These are phyloP conservation scores for Protodeltote pygarga DNA, from an alignment of 2,888 invertebrate species.

Conservation along the genomic window DNA sequence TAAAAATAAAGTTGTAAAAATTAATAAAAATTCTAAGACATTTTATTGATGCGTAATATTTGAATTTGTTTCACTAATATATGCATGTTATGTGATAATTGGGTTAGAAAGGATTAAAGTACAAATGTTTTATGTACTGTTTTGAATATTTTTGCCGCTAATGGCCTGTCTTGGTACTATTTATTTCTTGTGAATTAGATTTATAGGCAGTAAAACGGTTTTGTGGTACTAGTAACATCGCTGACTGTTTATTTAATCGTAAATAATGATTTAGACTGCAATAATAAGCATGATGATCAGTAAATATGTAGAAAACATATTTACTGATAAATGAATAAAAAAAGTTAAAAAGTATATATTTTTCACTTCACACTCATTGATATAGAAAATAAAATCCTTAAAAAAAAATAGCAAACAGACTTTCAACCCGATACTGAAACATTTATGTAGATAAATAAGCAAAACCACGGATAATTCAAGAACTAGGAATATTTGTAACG, in stretches of 20 bases:
- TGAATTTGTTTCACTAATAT: conserved; percentile 31
- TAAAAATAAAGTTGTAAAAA: conserved; percentile 24
- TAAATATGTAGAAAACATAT: too few relatives aligned
- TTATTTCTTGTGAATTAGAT: conserved; percentile 32
- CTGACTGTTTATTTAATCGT: neutral
- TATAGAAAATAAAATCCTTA: too few relatives aligned
- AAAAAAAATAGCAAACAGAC: too few relatives aligned
- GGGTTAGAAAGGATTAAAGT: conserved; percentile 24
- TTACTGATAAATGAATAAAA: too few relatives aligned
- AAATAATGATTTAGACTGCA: neutral
- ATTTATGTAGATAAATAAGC: neutral
- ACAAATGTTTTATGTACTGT: conserved; percentile 36
- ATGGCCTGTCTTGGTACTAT: conserved; percentile 26
- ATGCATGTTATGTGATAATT: conserved; percentile 47
- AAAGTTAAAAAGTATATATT: too few relatives aligned
- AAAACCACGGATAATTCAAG: too few relatives aligned
- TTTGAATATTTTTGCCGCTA: conserved; percentile 40
- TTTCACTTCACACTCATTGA: too few relatives aligned
- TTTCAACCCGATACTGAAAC: too few relatives aligned
- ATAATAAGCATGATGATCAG: too few relatives aligned
- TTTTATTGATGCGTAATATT: conserved; percentile 39
- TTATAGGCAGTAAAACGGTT: conserved; percentile 19
- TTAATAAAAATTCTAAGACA: conserved; percentile 21
- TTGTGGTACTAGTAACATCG: too few relatives aligned
- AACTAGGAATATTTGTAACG: too few relatives aligned